Conservation (phyloP, 2,888 invertebrate species). For the Abrostola triplasia region DNA sequence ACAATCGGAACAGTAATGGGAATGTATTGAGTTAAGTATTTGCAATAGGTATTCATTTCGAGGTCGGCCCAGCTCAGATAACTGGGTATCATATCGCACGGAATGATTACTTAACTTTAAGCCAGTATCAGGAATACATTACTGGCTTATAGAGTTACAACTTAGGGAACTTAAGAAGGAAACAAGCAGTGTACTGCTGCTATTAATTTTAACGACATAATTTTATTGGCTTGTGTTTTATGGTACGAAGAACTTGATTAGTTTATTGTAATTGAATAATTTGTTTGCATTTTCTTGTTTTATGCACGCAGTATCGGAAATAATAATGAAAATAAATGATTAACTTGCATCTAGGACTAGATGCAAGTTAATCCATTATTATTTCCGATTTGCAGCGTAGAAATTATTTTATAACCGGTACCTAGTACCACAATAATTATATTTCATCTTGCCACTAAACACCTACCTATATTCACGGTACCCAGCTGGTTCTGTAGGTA, state of each 20-base stretch:
- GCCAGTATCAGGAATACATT: conserved; percentile 12
- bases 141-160: neutral
- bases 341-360: too few species aligned
- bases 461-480: too few species aligned
- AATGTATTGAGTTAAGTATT: conserved; percentile 30
- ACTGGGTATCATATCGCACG: conserved; percentile 47
- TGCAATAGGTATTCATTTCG: conserved; percentile 44
- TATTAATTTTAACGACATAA: conserved; percentile 3
- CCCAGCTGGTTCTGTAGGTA: too few species aligned
- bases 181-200: conserved; percentile 14
- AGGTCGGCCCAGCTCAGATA: conserved; percentile 40
- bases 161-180: neutral
- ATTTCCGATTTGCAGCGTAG: too few species aligned
- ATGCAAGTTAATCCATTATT: neutral
- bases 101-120: conserved; percentile 4
- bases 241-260: conserved; percentile 5
- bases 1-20: conserved; percentile 54
- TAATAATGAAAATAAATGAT: too few species aligned
- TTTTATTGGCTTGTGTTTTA: neutral
- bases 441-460: too few species aligned
- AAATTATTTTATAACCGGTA: too few species aligned
- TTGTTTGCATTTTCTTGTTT: neutral
- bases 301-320: neutral
- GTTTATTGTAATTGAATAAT: neutral
- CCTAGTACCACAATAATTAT: too few species aligned